Percentiles rank a stretch among this genome's conserved stretches.
phyloP scores from a whole-genome alignment of 2,797 vertebrate species.

The Poeciliopsis paucimaculata region DNA sequence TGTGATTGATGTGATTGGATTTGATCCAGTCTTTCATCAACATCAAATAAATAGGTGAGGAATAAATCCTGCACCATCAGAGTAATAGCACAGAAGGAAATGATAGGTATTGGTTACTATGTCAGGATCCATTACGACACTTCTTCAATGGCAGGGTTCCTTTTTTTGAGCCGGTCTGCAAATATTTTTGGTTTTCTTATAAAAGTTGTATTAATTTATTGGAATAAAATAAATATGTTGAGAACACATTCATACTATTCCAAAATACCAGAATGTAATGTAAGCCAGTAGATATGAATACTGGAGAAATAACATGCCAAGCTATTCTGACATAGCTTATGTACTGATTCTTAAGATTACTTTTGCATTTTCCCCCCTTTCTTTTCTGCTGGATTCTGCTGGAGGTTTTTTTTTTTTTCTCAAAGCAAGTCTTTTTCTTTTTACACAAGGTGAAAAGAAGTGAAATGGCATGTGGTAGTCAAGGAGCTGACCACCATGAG shows the following conservation, averaged over 20 bases:
- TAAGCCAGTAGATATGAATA: not conserved
- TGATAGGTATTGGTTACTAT: slow-evolving; percentile 40
- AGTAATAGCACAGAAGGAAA: slow-evolving; percentile 37
- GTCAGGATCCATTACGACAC: not conserved
- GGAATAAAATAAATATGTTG: not conserved
- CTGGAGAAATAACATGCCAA: not conserved
- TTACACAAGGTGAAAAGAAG: not conserved
- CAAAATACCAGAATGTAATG: not conserved
- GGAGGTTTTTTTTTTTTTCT: not conserved
- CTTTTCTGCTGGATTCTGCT: not conserved
- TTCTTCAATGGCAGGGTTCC: not conserved
- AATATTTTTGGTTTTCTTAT: not conserved
- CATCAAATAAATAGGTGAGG: slow-evolving; percentile 68
- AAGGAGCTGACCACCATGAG: not conserved
- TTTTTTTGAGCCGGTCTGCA: not conserved
- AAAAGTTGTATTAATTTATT: not conserved
- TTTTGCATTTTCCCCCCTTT: not conserved
- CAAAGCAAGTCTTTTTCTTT: not conserved
- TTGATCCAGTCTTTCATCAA: slow-evolving; percentile 70
- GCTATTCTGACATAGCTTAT: not conserved
- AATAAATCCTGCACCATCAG: slow-evolving; percentile 44
- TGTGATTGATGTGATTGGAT: slow-evolving; percentile 67
- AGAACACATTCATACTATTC: not conserved
- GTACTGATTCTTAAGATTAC: not conserved
- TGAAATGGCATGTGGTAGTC: not conserved